These are phyloP conservation scores for Furcula furcula DNA, from an alignment of 2,888 invertebrate genomes.

Conservation along the genomic window DNA sequence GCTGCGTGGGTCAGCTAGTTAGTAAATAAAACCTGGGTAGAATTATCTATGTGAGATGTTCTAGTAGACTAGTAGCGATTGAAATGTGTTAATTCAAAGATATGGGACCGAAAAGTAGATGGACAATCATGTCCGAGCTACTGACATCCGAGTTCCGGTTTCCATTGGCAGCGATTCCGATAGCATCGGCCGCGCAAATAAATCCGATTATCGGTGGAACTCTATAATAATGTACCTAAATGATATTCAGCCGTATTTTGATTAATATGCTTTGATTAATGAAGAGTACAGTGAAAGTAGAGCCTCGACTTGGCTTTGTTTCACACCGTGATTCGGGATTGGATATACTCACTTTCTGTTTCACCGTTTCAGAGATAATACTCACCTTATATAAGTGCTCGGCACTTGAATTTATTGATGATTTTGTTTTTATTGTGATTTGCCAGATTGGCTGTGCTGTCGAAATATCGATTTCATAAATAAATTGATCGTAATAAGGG, in stretches of 20 bases:
- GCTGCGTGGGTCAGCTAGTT: too few relatives aligned
- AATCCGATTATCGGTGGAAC: slow-evolving; percentile 29
- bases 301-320: slow-evolving; percentile 43
- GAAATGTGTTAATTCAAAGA: not conserved
- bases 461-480: slow-evolving; percentile 18
- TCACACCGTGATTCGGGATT: slow-evolving; percentile 38
- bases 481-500: not conserved
- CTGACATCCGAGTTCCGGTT: slow-evolving; percentile 23
- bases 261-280: slow-evolving; percentile 68
- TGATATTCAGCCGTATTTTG: slow-evolving; percentile 46
- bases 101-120: slow-evolving; percentile 7
- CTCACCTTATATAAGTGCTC: slow-evolving; percentile 17
- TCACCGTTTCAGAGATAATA: slow-evolving; percentile 36
- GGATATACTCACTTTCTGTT: slow-evolving; percentile 39
- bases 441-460: slow-evolving; percentile 25
- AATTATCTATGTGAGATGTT: too few relatives aligned
- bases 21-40: too few relatives aligned
- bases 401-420: slow-evolving; percentile 15
- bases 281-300: slow-evolving; percentile 56
- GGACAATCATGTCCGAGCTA: slow-evolving; percentile 11
- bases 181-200: slow-evolving; percentile 16
- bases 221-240: slow-evolving; percentile 25
- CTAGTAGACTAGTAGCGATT: too few relatives aligned
- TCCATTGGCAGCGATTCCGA: slow-evolving; percentile 18
- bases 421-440: slow-evolving; percentile 13